Conservation (phyloP, 2,113 vertebrate species). For the Gobius niger region DNA sequence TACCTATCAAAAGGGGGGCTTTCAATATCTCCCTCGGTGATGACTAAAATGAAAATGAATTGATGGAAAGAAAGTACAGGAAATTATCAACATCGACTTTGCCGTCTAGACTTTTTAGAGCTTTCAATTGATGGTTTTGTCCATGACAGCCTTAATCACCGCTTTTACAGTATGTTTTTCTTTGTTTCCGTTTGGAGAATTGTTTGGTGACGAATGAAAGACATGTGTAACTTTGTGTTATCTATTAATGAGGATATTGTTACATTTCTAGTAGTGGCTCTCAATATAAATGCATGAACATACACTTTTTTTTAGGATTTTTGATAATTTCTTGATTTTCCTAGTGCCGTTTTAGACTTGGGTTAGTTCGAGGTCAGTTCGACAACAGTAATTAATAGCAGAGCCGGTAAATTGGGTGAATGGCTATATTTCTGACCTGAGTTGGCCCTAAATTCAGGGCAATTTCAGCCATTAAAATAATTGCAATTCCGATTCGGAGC, state of each 20-base stretch:
- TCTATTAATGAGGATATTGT: not conserved
- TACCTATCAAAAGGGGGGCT: not conserved
- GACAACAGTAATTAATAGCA: too few relatives aligned
- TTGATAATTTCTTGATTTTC: too few relatives aligned
- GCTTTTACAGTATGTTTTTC: not conserved
- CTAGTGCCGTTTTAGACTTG: too few relatives aligned
- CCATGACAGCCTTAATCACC: slow-evolving; percentile 11
- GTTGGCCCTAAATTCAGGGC: too few relatives aligned
- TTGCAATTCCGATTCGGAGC: too few relatives aligned
- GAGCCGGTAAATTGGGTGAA: too few relatives aligned
- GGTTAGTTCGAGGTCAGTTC: too few relatives aligned
- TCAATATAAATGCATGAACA: too few relatives aligned
- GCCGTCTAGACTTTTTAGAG: slow-evolving; percentile 10
- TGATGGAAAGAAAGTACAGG: not conserved
- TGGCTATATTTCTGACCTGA: too few relatives aligned
- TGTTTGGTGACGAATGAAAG: not conserved
- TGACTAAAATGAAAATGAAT: slow-evolving; percentile 13
- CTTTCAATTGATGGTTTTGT: slow-evolving; percentile 10
- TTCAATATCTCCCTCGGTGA: not conserved
- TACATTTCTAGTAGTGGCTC: not conserved
- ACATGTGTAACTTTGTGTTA: not conserved
- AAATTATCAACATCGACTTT: slow-evolving; percentile 16
- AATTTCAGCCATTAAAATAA: too few relatives aligned
- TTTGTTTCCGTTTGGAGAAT: not conserved
- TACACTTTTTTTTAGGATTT: too few relatives aligned